phyloP scores from a whole-genome alignment of 2,797 vertebrate genomes.

The Nothura maculosa region DNA sequence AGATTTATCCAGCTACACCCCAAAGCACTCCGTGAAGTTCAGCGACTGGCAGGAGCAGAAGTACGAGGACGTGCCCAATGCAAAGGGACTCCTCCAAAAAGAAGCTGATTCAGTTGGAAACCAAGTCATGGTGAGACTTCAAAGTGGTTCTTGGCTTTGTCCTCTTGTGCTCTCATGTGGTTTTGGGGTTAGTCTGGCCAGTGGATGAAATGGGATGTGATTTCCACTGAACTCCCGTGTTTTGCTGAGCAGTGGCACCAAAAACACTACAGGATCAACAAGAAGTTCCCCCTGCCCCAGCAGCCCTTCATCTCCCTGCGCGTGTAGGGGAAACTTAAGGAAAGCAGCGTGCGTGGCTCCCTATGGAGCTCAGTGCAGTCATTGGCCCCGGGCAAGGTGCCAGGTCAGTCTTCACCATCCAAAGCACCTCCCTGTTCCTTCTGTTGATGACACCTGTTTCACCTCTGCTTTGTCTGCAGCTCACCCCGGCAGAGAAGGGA shows the following conservation, averaged over 20 bases:
- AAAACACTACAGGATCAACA: not conserved
- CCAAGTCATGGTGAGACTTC: constrained; percentile 90
- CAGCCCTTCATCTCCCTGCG: not conserved
- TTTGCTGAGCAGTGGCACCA: too few species aligned
- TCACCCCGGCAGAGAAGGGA: constrained; percentile 91
- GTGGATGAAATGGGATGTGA: not conserved
- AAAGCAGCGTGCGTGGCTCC: not conserved
- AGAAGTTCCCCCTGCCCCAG: not conserved
- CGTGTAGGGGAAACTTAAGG: not conserved
- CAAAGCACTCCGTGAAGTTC: constrained; percentile 92
- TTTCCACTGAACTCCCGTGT: not conserved
- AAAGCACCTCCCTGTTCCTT: fast-evolving
- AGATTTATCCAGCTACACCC: constrained; percentile 94
- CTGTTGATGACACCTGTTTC: fast-evolving
- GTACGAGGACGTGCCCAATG: constrained; percentile 75
- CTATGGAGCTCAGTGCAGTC: fast-evolving
- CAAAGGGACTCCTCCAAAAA: constrained; percentile 51
- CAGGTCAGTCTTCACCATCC: fast-evolving
- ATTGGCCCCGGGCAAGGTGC: not conserved
- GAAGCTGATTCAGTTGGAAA: constrained; percentile 67
- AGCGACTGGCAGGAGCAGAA: constrained; percentile 92
- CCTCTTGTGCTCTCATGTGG: not conserved
- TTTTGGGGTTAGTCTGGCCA: not conserved
- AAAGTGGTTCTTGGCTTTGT: not conserved
- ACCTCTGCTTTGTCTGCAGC: constrained; percentile 79